Conservation (phyloP, 2,888 invertebrate genomes). For the Pheosia gnoma region DNA sequence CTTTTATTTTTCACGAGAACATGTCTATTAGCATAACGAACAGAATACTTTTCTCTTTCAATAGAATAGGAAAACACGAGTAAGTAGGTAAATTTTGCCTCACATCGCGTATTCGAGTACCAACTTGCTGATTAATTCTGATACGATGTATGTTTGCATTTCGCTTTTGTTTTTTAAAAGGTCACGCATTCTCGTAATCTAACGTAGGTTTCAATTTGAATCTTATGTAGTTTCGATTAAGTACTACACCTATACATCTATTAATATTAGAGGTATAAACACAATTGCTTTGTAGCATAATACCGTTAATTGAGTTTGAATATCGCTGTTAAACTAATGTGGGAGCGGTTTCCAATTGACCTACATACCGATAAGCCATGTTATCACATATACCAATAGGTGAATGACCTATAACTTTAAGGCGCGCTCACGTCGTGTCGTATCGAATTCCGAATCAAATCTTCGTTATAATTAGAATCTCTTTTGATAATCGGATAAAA, state of each 20-base stretch:
- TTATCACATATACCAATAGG: conserved; percentile 31
- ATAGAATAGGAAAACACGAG: background rate
- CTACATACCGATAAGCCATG: conserved; percentile 36
- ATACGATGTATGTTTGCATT: conserved; percentile 1
- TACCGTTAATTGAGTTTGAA: conserved; percentile 33
- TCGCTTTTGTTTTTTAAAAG: too few species aligned
- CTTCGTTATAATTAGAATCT: background rate
- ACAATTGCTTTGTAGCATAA: conserved; percentile 21
- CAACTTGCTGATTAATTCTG: conserved; percentile 6
- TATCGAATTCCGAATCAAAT: background rate
- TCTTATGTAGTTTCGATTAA: too few species aligned
- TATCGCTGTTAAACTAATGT: conserved; percentile 26
- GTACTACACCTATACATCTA: too few species aligned
- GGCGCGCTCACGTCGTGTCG: background rate
- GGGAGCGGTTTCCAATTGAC: conserved; percentile 40
- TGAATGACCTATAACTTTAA: conserved; percentile 21
- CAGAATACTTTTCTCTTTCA: background rate
- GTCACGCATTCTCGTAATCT: too few species aligned
- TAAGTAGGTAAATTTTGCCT: background rate
- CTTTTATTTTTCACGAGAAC: conserved; percentile 17
- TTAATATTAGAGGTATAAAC: conserved; percentile 16
- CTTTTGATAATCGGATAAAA: too few species aligned
- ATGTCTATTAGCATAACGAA: background rate
- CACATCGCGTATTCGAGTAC: conserved; percentile 9
- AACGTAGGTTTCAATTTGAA: too few species aligned